Evolutionary conservation across 2,888 invertebrate species (phyloP).

Genomic region (Oscheius sp.): DNA sequence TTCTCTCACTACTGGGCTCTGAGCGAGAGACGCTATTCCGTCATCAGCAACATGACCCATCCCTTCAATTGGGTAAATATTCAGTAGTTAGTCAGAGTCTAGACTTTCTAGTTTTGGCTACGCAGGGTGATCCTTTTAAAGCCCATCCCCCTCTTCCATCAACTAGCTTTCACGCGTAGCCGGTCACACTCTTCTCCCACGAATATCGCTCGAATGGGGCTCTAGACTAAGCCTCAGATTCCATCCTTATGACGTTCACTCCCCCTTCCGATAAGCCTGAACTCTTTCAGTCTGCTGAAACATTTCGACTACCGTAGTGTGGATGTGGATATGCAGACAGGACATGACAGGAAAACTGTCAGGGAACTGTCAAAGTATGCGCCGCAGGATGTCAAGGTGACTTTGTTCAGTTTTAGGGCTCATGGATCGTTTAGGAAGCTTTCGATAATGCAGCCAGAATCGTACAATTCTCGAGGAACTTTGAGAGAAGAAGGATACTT

Average conservation of each 20-base stretch:
- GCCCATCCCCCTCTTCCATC: too few species aligned
- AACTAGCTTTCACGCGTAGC: too few species aligned
- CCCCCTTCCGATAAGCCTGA: neutral
- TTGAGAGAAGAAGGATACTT: conserved; percentile 8
- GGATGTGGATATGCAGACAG: conserved; percentile 23
- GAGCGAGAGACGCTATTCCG: too few species aligned
- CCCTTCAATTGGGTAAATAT: too few species aligned
- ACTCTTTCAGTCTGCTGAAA: conserved; percentile 27
- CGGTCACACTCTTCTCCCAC: too few species aligned
- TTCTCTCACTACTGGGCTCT: too few species aligned
- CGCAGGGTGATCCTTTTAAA: too few species aligned
- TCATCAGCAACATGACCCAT: too few species aligned
- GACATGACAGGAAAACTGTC: neutral
- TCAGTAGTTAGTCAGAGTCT: too few species aligned
- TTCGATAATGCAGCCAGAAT: conserved; percentile 7
- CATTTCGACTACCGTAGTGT: conserved; percentile 25
- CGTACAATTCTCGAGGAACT: neutral
- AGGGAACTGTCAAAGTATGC: conserved; percentile 10
- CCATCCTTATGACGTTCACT: neutral
- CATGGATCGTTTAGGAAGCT: neutral
- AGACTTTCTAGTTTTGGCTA: too few species aligned
- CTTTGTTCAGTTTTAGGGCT: neutral
- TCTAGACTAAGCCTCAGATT: too few species aligned
- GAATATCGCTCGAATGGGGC: too few species aligned
- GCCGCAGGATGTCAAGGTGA: conserved; percentile 9